Evolutionary conservation across 1,140 invertebrate genomes (phyloP).

Genomic region (Octopus sinensis): DNA sequence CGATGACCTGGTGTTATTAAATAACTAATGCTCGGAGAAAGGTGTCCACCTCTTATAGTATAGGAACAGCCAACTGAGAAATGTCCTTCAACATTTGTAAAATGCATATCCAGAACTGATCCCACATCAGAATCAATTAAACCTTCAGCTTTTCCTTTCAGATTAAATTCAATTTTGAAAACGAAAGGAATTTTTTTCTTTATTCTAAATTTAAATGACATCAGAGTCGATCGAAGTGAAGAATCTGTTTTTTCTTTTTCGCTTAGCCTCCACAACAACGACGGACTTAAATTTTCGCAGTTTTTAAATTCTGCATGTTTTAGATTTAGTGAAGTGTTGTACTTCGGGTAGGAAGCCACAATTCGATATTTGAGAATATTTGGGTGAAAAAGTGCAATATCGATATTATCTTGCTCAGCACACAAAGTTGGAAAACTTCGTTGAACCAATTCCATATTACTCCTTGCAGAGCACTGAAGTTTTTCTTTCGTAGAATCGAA

Average conservation of each 20-base stretch:
- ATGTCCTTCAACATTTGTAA: conserved; percentile 13
- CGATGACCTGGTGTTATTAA: conserved; percentile 11
- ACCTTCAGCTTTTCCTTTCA: conserved; percentile 28
- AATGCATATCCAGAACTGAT: conserved; percentile 21
- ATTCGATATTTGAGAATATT: conserved; percentile 24
- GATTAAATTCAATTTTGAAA: conserved; percentile 27
- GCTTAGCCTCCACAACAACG: conserved; percentile 25
- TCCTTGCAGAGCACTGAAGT: neutral
- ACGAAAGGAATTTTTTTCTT: conserved; percentile 11
- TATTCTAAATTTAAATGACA: conserved; percentile 22
- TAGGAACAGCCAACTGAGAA: conserved; percentile 25
- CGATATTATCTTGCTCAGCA: conserved; percentile 33
- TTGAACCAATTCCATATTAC: conserved; percentile 11
- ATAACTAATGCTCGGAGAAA: conserved; percentile 16
- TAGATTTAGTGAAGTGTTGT: conserved; percentile 27
- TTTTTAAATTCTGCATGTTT: conserved; percentile 26
- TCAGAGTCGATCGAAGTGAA: conserved; percentile 1
- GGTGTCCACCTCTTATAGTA: conserved; percentile 20
- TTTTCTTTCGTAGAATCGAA: neutral
- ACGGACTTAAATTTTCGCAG: conserved; percentile 24
- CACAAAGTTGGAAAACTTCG: conserved; percentile 28
- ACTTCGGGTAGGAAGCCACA: conserved; percentile 28
- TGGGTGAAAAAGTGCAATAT: conserved; percentile 29
- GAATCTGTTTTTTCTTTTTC: neutral
- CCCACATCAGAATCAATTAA: conserved; percentile 34